Percentiles rank a stretch among this genome's conserved stretches.
phyloP scores from a whole-genome alignment of 2,888 invertebrate genomes.

The Pristionchus arcanus region DNA sequence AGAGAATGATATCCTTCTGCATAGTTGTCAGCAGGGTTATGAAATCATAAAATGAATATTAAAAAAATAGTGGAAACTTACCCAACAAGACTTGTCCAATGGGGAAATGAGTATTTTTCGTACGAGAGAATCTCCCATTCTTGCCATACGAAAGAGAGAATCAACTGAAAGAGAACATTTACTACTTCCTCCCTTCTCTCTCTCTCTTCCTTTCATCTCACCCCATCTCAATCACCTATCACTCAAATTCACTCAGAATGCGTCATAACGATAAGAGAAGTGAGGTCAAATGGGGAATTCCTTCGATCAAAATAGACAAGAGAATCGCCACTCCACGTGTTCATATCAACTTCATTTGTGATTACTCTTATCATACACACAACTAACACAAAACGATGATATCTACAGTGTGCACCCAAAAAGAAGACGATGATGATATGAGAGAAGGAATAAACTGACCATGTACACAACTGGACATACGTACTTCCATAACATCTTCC shows the following conservation, averaged over 20 bases:
- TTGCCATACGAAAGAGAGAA: conserved; percentile 87
- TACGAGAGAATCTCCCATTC: conserved; percentile 85
- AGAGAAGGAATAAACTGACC: conserved; percentile 83
- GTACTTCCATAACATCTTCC: conserved; percentile 87
- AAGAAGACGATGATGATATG: not conserved
- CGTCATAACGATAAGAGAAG: not conserved
- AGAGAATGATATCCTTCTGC: conserved; percentile 76
- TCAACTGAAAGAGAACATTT: conserved; percentile 83
- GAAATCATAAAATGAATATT: not conserved
- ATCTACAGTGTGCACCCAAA: not conserved
- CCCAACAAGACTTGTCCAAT: conserved; percentile 82
- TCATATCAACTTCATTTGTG: not conserved
- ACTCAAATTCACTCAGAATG: not conserved
- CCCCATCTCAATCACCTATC: conserved; percentile 11
- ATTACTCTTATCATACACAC: not conserved
- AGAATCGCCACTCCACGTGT: not conserved
- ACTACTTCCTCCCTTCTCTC: not conserved
- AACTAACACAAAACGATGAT: not conserved
- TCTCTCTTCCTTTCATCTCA: not conserved
- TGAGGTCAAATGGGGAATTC: not conserved
- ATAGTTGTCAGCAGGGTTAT: not conserved
- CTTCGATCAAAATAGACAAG: conserved; percentile 19
- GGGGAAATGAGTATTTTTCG: conserved; percentile 84
- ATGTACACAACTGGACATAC: conserved; percentile 86
- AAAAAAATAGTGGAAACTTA: not conserved